These are phyloP conservation scores for Platyura marginata DNA, from an alignment of 1,140 invertebrate species.

Conservation along the genomic window DNA sequence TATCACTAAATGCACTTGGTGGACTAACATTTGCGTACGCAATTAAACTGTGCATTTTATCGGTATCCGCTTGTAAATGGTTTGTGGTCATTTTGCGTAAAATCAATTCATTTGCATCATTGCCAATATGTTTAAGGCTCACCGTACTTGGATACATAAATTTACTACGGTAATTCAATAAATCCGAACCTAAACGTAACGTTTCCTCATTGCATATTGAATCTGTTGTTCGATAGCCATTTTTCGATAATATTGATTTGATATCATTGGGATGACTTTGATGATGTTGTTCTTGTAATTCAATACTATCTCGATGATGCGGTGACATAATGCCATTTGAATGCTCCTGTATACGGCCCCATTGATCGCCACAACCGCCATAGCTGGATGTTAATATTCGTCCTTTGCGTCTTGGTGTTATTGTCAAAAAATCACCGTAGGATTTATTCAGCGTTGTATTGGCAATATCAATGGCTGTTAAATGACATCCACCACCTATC, in stretches of 20 bases:
- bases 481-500: no score
- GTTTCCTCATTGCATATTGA: background rate
- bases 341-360: background rate
- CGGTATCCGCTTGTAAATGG: background rate
- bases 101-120: background rate
- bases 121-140: background rate
- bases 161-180: background rate
- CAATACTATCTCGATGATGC: no score
- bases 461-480: no score
- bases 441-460: conserved; percentile 8
- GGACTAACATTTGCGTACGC: background rate
- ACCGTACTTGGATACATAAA: background rate
- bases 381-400: background rate
- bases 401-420: conserved; percentile 10
- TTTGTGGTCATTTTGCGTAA: no score
- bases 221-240: background rate
- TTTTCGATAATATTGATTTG: background rate
- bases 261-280: background rate
- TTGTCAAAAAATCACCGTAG: conserved; percentile 12
- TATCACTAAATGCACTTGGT: conserved; percentile 1
- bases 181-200: background rate
- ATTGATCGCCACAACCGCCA: background rate
- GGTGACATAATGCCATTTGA: background rate
- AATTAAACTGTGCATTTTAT: background rate
- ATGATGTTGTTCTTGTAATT: no score